These are phyloP conservation scores for Harpalus rufipes DNA, from an alignment of 2,888 invertebrate species.

Conservation along the genomic window DNA sequence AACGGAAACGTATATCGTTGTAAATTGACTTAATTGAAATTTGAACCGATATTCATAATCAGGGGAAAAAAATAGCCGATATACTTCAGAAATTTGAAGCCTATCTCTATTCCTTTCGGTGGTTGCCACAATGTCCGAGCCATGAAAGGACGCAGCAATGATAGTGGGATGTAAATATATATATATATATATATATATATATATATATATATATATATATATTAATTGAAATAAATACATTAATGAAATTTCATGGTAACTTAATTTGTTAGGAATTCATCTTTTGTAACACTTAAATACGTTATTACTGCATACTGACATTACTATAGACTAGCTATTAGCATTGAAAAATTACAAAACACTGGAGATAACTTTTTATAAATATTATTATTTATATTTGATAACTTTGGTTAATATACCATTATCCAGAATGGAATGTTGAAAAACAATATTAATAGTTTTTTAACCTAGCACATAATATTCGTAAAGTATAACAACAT, in stretches of 20 bases:
- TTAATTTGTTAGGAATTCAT: conserved; percentile 25
- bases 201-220: conserved; percentile 22
- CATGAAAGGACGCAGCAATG: too few relatives aligned
- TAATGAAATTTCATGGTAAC: conserved; percentile 46
- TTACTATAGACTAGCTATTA: conserved; percentile 34
- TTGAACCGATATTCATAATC: too few relatives aligned
- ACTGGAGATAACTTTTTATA: background rate
- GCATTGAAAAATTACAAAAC: conserved; percentile 39
- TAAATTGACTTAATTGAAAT: too few relatives aligned
- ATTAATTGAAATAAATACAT: conserved; percentile 52
- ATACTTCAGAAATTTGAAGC: too few relatives aligned
- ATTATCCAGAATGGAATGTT: conserved; percentile 51
- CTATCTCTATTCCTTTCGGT: too few relatives aligned
- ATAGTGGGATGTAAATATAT: too few relatives aligned
- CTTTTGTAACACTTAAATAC: conserved; percentile 9
- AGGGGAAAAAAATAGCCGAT: too few relatives aligned
- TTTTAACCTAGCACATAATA: conserved; percentile 52
- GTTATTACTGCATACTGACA: conserved; percentile 28
- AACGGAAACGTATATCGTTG: too few relatives aligned
- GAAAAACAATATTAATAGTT: conserved; percentile 23
- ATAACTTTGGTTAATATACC: conserved; percentile 57
- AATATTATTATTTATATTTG: conserved; percentile 40
- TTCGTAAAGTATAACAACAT: conserved; percentile 42
- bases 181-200: conserved; percentile 1
- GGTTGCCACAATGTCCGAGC: too few relatives aligned